Base-by-base conservation (phyloP, 2,797 vertebrate genomes). In the Acrossocheilus wenchowensis region DNA sequence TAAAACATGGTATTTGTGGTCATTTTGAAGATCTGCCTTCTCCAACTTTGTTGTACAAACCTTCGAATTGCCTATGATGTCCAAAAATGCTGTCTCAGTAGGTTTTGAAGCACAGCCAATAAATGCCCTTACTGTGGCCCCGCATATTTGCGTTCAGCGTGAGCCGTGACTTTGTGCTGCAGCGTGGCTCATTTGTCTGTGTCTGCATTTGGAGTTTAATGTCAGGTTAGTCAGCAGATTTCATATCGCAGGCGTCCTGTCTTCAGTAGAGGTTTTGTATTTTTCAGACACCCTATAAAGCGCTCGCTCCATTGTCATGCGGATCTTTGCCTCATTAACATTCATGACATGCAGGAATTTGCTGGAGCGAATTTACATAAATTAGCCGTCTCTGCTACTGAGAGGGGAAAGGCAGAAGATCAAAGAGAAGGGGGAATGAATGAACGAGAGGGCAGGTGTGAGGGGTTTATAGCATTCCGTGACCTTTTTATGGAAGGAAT, bases 311-410 rank as follows among this genome's bases (percentile, higher is more conserved):
- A 89, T 93, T 92, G 92, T 93, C 89, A 91, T 90, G 85, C 86
- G 41, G 89, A 80, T 90, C 48, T 81, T 50, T 81, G 87, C 88
- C 90, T 93, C 89, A 94, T 95, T 94, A 94, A 90, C 90, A 95
- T 95, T 93, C 92, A 94, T 93, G 92, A 93, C 92, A 93, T 94
- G 93, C 90, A 91, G 93, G 93, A 94, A 93, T 94, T 91, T 86
- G 79, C 89, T 81, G 66, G 85, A 89, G 89, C 34, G 69, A 89
- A 92, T 95, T 93, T 91, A 86, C 92, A 94, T 95, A 92, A 92
- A 95, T 94, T 93, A 93, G 93, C 88, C 86, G 15, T 90, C 92
- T 93, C 87, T 64, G 85, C 89, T 87, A 66, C 39, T 48, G 88
- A 90, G 91, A 89, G 84, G 50, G 89, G 89, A 89, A 85, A 87